A percentile compares a stretch with the other conserved stretches of the same genome.
Conservation (phyloP, 2,888 invertebrate species). For the Idaea dimidiata region DNA sequence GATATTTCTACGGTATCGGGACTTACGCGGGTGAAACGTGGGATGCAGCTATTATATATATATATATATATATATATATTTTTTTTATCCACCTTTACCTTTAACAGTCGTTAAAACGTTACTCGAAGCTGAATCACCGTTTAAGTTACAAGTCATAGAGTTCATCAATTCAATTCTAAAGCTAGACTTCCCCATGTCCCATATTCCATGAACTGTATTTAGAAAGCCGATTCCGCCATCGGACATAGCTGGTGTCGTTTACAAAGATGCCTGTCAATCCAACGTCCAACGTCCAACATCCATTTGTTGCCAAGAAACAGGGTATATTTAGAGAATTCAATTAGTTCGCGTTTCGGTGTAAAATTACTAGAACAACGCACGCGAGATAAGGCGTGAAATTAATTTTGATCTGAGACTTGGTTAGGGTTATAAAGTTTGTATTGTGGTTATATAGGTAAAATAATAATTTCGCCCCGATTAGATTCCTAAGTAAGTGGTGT, state of each 20-base stretch:
- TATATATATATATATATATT: too few species aligned
- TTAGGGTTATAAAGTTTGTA: not conserved
- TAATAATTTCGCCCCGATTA: too few species aligned
- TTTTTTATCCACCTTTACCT: too few species aligned
- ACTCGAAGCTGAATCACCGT: too few species aligned
- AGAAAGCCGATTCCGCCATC: slow-evolving; percentile 21
- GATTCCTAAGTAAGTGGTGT: too few species aligned
- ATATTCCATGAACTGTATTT: slow-evolving; percentile 16
- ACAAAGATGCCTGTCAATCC: slow-evolving; percentile 53
- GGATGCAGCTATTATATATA: too few species aligned
- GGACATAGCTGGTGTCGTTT: slow-evolving; percentile 34
- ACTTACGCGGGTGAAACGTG: too few species aligned
- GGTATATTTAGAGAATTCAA: slow-evolving; percentile 58
- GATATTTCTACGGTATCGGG: too few species aligned
- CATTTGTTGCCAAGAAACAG: slow-evolving; percentile 38
- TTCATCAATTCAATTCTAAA: not conserved
- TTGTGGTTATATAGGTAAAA: not conserved
- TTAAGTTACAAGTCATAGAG: too few species aligned
- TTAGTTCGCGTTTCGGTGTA: slow-evolving; percentile 53
- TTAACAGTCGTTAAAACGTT: too few species aligned
- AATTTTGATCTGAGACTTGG: not conserved
- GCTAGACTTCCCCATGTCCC: not conserved
- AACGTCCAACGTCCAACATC: slow-evolving; percentile 35
- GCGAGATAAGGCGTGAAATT: not conserved
- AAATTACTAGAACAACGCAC: slow-evolving; percentile 17